Evolutionary conservation across 2,888 invertebrate genomes (phyloP).

Genomic region (Nowickia ferox): DNA sequence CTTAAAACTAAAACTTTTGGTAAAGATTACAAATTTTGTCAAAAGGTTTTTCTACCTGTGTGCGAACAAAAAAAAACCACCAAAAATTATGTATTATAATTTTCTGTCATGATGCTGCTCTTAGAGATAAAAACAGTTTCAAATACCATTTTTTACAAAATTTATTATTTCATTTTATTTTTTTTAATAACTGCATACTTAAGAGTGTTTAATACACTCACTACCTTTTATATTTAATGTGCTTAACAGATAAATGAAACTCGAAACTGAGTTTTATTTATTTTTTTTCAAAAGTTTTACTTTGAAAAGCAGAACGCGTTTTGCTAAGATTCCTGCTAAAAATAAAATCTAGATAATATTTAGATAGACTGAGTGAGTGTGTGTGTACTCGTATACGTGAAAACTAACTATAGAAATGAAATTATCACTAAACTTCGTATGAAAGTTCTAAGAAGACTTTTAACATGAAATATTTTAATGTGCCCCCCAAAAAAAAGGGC

Average conservation of each 20-base stretch:
- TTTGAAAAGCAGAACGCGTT: constrained; percentile 26
- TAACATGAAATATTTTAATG: constrained; percentile 48
- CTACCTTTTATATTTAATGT: constrained; percentile 22
- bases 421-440: constrained; percentile 65
- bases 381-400: neutral
- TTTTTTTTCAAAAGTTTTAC: constrained; percentile 15
- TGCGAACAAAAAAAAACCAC: neutral
- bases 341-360: constrained; percentile 50
- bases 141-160: neutral
- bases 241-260: constrained; percentile 27
- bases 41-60: constrained; percentile 34
- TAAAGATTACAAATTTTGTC: constrained; percentile 38
- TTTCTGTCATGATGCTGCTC: constrained; percentile 17
- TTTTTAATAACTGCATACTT: constrained; percentile 7
- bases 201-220: neutral
- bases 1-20: constrained; percentile 32
- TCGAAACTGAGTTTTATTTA: neutral
- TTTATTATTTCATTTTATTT: neutral
- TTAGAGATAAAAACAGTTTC: neutral
- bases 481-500: constrained; percentile 14
- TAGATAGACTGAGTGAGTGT: neutral
- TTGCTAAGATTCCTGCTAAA: constrained; percentile 35
- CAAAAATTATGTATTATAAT: constrained; percentile 18
- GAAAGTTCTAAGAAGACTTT: constrained; percentile 44
- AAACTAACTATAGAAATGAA: constrained; percentile 58